phyloP scores from a whole-genome alignment of 2,113 vertebrate genomes.

The Rhabdomys dilectus region DNA sequence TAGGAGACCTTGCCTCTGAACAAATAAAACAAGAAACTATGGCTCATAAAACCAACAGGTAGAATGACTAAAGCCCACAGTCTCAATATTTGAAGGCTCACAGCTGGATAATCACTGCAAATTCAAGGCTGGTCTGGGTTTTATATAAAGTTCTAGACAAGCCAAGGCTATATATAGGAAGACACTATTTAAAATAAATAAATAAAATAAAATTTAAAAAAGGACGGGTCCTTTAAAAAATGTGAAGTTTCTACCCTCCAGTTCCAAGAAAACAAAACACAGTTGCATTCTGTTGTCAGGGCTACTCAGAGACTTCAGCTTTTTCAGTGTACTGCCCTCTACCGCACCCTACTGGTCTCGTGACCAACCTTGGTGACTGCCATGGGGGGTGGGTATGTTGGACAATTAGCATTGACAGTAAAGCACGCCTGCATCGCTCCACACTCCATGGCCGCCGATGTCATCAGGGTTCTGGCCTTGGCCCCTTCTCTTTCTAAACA shows the following conservation, averaged over 20 bases:
- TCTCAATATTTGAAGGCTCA: neutral
- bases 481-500: neutral
- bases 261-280: neutral
- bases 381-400: neutral
- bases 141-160: neutral
- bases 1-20: neutral
- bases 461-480: neutral
- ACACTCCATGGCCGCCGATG: neutral
- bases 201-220: neutral
- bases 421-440: neutral
- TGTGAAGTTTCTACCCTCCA: neutral
- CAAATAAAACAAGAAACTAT: neutral
- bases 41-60: too few relatives aligned
- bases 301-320: neutral
- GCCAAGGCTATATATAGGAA: neutral
- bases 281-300: neutral
- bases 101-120: neutral
- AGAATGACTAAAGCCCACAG: too few relatives aligned
- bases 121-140: neutral
- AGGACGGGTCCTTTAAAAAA: neutral
- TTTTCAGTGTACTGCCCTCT: neutral
- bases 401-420: neutral
- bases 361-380: neutral
- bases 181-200: neutral
- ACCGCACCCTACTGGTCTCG: neutral